phyloP scores from a whole-genome alignment of 2,797 vertebrate species.

The Limosa lapponica region DNA sequence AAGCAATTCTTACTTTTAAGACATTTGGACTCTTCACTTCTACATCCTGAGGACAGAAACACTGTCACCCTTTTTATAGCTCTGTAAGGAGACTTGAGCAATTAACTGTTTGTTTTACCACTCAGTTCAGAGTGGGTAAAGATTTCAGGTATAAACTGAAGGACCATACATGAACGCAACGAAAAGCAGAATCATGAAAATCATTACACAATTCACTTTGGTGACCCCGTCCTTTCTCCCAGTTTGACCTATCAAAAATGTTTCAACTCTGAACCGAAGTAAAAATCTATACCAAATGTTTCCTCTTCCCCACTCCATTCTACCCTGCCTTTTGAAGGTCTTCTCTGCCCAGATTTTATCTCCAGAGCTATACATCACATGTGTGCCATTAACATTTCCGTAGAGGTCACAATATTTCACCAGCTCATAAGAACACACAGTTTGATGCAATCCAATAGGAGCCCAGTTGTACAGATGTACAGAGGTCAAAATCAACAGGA shows the following conservation, averaged over 20 bases:
- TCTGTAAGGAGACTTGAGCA: neutral
- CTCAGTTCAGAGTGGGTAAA: neutral
- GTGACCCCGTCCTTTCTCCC: neutral
- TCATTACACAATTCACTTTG: neutral
- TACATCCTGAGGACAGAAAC: neutral
- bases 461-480: accelerated
- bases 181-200: neutral
- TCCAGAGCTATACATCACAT: neutral
- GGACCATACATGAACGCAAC: neutral
- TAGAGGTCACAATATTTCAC: neutral
- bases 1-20: neutral
- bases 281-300: neutral
- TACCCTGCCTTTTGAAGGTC: neutral
- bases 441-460: neutral
- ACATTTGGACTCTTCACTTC: neutral
- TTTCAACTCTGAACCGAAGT: neutral
- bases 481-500: neutral
- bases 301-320: neutral
- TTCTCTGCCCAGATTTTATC: neutral
- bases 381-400: neutral
- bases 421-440: no score
- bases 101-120: neutral
- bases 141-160: neutral
- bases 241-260: neutral
- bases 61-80: neutral